A percentile compares a stretch with the other conserved stretches of the same genome.
Conservation (phyloP, 2,888 invertebrate species). For the Physocephala rufipes region DNA sequence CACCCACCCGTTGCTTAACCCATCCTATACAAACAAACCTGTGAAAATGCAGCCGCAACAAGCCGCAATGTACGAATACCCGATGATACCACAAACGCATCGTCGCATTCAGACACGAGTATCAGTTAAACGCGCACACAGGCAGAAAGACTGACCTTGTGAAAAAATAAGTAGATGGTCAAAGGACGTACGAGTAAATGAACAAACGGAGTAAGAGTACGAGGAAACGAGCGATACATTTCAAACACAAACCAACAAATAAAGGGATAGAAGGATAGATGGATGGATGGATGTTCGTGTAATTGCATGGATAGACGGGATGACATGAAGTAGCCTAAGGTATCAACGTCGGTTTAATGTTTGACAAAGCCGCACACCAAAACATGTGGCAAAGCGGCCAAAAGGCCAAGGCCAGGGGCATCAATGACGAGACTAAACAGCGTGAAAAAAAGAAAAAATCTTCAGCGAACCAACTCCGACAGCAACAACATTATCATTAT, state of each 20-base stretch:
- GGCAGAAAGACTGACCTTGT: background rate
- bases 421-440: background rate
- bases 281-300: background rate
- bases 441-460: background rate
- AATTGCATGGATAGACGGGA: background rate
- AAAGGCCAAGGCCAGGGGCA: conserved; percentile 25
- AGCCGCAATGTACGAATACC: background rate
- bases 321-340: conserved; percentile 23
- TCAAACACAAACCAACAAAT: too few species aligned
- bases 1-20: background rate
- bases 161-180: too few species aligned
- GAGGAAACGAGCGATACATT: too few species aligned
- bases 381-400: conserved; percentile 27
- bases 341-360: conserved; percentile 39
- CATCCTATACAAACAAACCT: background rate
- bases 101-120: conserved; percentile 22
- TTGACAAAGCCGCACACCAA: conserved; percentile 39
- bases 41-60: conserved; percentile 2
- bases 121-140: background rate
- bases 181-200: conserved; percentile 1
- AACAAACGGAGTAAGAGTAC: too few species aligned
- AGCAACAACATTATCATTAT: too few species aligned
- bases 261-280: background rate
- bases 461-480: too few species aligned
- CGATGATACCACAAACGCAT: conserved; percentile 29